Conservation (phyloP, 2,888 invertebrate species). For the Noctuana brunneofusca region DNA sequence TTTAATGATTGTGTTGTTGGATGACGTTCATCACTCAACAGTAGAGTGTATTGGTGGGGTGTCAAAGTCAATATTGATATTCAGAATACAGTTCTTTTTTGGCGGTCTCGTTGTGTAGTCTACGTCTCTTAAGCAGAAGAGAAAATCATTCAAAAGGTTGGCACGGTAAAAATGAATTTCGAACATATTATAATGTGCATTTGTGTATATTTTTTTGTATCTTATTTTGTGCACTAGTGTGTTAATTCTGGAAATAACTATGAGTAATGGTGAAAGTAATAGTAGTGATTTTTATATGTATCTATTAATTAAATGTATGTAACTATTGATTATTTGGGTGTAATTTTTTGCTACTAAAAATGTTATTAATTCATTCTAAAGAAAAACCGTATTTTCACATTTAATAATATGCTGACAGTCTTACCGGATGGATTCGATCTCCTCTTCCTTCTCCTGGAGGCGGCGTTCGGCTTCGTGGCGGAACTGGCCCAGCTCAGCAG, state of each 20-base stretch:
- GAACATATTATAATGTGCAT: background rate
- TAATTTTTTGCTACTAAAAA: too few relatives aligned
- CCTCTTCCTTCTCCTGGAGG: constrained; percentile 98
- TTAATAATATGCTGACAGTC: constrained; percentile 48
- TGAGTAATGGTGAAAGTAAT: too few relatives aligned
- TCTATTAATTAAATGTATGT: too few relatives aligned
- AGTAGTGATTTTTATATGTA: too few relatives aligned
- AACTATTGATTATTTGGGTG: too few relatives aligned
- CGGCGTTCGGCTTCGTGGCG: constrained; percentile 98
- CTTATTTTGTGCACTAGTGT: background rate
- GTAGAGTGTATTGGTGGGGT: constrained; percentile 50
- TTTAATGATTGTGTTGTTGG: constrained; percentile 54
- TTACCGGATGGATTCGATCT: constrained; percentile 98
- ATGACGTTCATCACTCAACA: constrained; percentile 63
- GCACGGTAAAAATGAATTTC: background rate
- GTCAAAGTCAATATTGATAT: constrained; percentile 53
- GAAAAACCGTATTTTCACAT: background rate
- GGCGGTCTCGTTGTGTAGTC: constrained; percentile 47
- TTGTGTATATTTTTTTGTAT: background rate
- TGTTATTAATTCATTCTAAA: too few relatives aligned
- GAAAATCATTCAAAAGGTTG: background rate
- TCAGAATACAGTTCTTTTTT: constrained; percentile 60
- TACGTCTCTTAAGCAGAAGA: background rate
- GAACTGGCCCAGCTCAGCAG: constrained; percentile 96
- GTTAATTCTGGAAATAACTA: too few relatives aligned